Evolutionary conservation across 2,113 vertebrate species (phyloP), one percentile per base, ranked within the genome.

Genomic region (Pelvicachromis taeniatus): DNA sequence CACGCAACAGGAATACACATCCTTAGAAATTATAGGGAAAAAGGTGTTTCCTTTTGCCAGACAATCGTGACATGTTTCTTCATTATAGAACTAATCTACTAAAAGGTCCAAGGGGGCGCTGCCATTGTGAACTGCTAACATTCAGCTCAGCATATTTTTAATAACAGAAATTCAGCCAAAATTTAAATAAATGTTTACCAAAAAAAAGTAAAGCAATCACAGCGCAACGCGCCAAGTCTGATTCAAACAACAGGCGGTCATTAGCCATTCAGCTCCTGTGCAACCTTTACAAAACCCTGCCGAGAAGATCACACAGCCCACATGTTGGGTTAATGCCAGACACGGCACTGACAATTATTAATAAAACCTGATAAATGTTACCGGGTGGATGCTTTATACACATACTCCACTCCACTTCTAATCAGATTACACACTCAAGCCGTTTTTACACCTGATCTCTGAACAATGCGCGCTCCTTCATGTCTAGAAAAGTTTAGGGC

Each of bases 311-410:
- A 75, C 45, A 9, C 26, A 13, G 42, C 45, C 45, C 26, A 52
- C 26, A n/a, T 75, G 33, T n/a, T 52, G 70, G 26, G 70, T 75
- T 33, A 75, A 75, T 75, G 26, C 26, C 45, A 75, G 10, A 75
- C 26, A 75, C 26, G n/a, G 6, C 45, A 31, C 26, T 75, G 17
- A 26, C 45, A 52, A 75, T 52, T 75, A 52, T 75, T 52, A 33
- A 52, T 75, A 33, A 75, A 75, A 75, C 70, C 70, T 52, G 70
- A 75, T n/a, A 31, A 52, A 75, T 75, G 16, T 33, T 52, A 19
- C 10, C 70, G 33, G 26, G 26, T 52, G 26, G 45, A 75, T 75
- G 42, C 42, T 75, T 33, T 75, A 52, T 45, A 9, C 70, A 75
- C 23, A 45, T 21, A 33, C 16, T 13, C 17, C 16, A 52, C 26